A percentile compares a stretch with the other conserved stretches of the same genome.
Conservation (phyloP, 2,888 invertebrate species). For the Hyposoter didymator region DNA sequence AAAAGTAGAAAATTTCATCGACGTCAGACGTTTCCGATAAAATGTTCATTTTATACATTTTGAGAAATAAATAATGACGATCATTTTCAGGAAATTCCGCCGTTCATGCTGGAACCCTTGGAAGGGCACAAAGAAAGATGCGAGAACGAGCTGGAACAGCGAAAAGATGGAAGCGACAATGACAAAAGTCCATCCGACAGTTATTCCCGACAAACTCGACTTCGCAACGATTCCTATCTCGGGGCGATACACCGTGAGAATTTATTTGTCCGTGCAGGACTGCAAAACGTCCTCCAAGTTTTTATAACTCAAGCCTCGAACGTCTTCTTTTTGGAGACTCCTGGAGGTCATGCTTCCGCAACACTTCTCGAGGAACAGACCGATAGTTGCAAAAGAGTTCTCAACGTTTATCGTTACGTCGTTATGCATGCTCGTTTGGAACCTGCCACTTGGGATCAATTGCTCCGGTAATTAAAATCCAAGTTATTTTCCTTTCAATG, state of each 20-base stretch:
- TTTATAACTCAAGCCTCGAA: slow-evolving; percentile 98
- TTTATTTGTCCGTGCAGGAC: slow-evolving; percentile 91
- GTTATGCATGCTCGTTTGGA: slow-evolving; percentile 98
- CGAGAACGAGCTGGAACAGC: slow-evolving; percentile 73
- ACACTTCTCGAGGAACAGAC: slow-evolving; percentile 95
- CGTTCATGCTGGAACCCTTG: slow-evolving; percentile 90
- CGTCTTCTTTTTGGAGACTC: slow-evolving; percentile 92
- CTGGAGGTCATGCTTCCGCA: slow-evolving; percentile 85
- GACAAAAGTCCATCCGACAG: slow-evolving; percentile 81
- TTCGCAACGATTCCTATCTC: slow-evolving; percentile 94
- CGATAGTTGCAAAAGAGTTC: slow-evolving; percentile 97
- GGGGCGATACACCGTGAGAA: slow-evolving; percentile 93
- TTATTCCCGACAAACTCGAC: slow-evolving; percentile 83
- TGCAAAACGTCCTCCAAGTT: slow-evolving; percentile 93
- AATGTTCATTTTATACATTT: neutral
- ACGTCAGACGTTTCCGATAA: neutral
- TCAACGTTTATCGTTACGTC: slow-evolving; percentile 98
- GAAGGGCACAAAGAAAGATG: slow-evolving; percentile 84
- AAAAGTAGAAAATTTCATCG: slow-evolving; percentile 12
- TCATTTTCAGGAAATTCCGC: slow-evolving; percentile 88
- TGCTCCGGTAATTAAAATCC: slow-evolving; percentile 77
- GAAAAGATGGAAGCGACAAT: slow-evolving; percentile 74
- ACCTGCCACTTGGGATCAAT: slow-evolving; percentile 93
- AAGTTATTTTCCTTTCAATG: neutral
- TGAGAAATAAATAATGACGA: neutral